Conservation (phyloP, 2,113 vertebrate genomes). For the Thamnaconus septentrionalis region DNA sequence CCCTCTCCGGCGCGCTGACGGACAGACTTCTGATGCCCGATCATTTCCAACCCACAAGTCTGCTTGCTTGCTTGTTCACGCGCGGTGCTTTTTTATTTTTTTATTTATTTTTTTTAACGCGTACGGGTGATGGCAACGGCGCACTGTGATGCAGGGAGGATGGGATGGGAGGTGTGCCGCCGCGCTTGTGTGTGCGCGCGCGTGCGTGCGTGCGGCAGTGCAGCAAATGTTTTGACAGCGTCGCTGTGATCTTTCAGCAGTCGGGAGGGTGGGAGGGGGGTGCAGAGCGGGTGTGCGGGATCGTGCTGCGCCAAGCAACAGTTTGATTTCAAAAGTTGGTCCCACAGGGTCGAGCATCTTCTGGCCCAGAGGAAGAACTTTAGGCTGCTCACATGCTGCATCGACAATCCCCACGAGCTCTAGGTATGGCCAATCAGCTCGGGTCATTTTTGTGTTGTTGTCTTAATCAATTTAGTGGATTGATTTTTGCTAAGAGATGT, state of each 20-base stretch:
- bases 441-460: too few relatives aligned
- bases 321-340: too few relatives aligned
- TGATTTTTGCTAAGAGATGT: too few relatives aligned
- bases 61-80: constrained; percentile 19
- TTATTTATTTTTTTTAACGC: constrained; percentile 35
- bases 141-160: constrained; percentile 55
- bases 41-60: constrained; percentile 68
- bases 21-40: constrained; percentile 47
- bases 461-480: too few relatives aligned
- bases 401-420: too few relatives aligned
- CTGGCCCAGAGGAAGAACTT: too few relatives aligned
- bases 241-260: not conserved
- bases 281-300: not conserved
- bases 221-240: constrained; percentile 41
- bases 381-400: too few relatives aligned
- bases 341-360: too few relatives aligned
- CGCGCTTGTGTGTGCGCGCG: not conserved
- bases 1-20: constrained; percentile 22
- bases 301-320: too few relatives aligned
- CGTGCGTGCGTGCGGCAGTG: constrained; percentile 24
- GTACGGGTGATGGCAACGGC: constrained; percentile 54
- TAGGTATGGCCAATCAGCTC: too few relatives aligned
- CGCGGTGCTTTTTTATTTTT: too few relatives aligned
- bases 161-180: constrained; percentile 18
- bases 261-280: not conserved